Base-by-base conservation (phyloP, 2,113 vertebrate species). In the Ictidomys tridecemlineatus region DNA sequence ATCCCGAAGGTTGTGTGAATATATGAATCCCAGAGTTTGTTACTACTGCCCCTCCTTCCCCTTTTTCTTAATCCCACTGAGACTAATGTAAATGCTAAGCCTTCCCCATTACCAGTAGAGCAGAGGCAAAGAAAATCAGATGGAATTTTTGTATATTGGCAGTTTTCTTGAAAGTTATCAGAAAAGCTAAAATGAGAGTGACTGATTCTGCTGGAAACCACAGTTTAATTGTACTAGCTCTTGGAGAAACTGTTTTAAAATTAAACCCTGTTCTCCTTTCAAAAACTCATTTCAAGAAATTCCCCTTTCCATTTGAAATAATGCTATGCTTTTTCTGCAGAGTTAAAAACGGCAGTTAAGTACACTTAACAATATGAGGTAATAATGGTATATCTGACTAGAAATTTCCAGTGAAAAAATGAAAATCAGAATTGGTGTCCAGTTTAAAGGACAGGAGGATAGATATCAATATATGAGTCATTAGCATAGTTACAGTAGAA, bases 271-370 rank as follows among this genome's bases (percentile, higher is more conserved):
- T 48, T 16, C 72, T 78, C 82, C n/a, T 82, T 78, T 90, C n/a
- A 86, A 73, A 73, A 76, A 94, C 48, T 56, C 28, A 28, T 73
- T 95, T 88, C 22, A 37, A 56, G 51, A 63, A 93, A 73, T 70
- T 73, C n/a, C n/a, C 24, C 61, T 89, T 93, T 91, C 5, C 70
- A 37, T 93, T 88, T 93, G 65, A 63, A 91, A 76, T 74, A 85
- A 77, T 77, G 65, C 20, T 85, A 0, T 70, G 22, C 34, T 86
- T 92, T 82, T 67, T 85, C 61, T 24, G 11, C 17, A n/a, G 39
- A 83, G 70, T 89, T 94, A 34, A 92, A 61, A 72, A 86, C 1
- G 12, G 3, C 37, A 70, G 73, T 51, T 51, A 51, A 51, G 65
- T 85, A 48, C 83, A n/a, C 34, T 20, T 79, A 12, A 87, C 16